Conservation (phyloP, 2,113 vertebrate species). For the Ovis canadensis region DNA sequence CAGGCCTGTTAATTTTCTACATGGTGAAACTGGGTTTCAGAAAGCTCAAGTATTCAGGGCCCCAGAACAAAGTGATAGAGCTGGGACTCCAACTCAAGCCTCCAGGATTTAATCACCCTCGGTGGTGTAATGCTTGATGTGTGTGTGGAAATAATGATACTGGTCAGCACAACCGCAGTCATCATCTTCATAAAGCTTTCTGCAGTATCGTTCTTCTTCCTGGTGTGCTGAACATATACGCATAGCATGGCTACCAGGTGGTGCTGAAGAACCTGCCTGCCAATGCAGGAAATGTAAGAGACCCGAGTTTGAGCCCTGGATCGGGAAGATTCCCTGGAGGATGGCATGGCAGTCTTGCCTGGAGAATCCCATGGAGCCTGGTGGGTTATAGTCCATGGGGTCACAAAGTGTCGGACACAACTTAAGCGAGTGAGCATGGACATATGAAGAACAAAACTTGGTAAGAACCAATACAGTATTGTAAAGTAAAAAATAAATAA, state of each 20-base stretch:
- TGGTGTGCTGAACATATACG: accelerated
- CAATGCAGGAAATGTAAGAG: neutral
- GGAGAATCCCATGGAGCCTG: neutral
- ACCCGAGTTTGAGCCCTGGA: neutral
- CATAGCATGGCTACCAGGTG: neutral
- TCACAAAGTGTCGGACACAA: neutral
- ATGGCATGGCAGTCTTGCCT: neutral
- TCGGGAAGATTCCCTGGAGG: neutral
- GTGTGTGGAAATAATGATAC: neutral
- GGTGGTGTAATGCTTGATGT: accelerated
- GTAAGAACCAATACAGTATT: neutral
- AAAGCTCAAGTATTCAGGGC: neutral
- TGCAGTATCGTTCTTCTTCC: accelerated
- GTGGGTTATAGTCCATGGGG: neutral
- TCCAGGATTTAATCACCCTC: neutral
- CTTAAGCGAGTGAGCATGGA: neutral
- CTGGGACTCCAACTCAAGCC: neutral
- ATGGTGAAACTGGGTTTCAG: neutral
- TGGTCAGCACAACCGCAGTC: too few species aligned
- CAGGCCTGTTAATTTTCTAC: neutral
- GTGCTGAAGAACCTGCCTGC: neutral
- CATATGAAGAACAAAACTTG: neutral
- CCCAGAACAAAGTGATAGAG: neutral
- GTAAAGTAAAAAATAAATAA: too few species aligned
- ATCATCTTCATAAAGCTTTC: accelerated